These are phyloP conservation scores for Ivindomyrus marchei DNA, from an alignment of 2,113 vertebrate genomes.

Conservation along the genomic window DNA sequence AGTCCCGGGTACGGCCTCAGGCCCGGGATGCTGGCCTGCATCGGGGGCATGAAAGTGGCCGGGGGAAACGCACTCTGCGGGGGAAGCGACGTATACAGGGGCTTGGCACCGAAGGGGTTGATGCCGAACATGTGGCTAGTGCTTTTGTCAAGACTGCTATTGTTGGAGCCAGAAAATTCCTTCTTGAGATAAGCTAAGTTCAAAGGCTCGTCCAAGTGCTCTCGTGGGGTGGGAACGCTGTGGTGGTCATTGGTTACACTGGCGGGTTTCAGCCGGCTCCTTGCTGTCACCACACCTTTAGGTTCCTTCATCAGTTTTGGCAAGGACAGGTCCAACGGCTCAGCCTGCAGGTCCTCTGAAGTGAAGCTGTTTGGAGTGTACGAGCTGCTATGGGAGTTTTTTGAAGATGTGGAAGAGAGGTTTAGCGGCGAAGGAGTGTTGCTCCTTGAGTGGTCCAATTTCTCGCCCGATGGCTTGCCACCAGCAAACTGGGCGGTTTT, in stretches of 20 bases:
- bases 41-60: slow-evolving; percentile 92
- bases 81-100: slow-evolving; percentile 90
- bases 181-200: slow-evolving; percentile 99
- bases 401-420: slow-evolving; percentile 97
- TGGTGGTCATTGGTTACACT: slow-evolving; percentile 82
- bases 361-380: slow-evolving; percentile 99
- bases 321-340: slow-evolving; percentile 98
- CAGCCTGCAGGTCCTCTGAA: slow-evolving; percentile 97
- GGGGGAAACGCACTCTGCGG: slow-evolving; percentile 95
- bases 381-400: slow-evolving; percentile 99
- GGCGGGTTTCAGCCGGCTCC: slow-evolving; percentile 85
- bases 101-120: slow-evolving; percentile 94
- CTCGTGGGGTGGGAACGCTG: slow-evolving; percentile 80
- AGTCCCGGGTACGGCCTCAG: slow-evolving; percentile 92
- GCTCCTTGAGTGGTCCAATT: slow-evolving; percentile 97
- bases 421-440: slow-evolving; percentile 97
- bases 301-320: slow-evolving; percentile 95
- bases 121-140: slow-evolving; percentile 94
- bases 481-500: slow-evolving; percentile 84
- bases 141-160: slow-evolving; percentile 86
- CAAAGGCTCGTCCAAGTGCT: slow-evolving; percentile 94
- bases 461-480: slow-evolving; percentile 77
- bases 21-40: slow-evolving; percentile 93
- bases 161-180: slow-evolving; percentile 85
- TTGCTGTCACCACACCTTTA: slow-evolving; percentile 90